Base-by-base conservation (phyloP, 1,140 invertebrate species). In the Drosophila chauvacae region DNA sequence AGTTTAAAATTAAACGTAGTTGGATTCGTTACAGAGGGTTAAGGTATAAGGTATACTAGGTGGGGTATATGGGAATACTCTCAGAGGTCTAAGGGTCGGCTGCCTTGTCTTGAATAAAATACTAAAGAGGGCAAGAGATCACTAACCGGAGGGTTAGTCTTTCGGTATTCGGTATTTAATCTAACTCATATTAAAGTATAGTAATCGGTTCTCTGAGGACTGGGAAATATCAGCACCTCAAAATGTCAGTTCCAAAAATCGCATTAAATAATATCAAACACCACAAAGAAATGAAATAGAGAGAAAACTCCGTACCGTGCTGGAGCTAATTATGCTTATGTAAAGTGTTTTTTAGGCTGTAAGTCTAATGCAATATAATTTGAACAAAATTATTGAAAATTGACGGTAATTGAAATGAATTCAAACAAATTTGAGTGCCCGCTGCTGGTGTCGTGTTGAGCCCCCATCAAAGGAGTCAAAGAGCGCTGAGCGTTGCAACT, bases 321-420 rank as follows among this genome's bases (percentile, higher is more conserved):
- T 47, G 39, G 0, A 33, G 14, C 39, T 77, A 81, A 83, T 88
- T 80, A 86, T 82, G 75, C 42, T 59, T 35, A 72, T 72, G 69
- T 39, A 72, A 65, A 77, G 39, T 45, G 50, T 82, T 62, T 48
- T 61, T 82, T 39, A 26, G 48, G 51, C 60, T 63, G 35, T 20
- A 42, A 47, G 47, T 45, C 63, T 90, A 88, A 88, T 88, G 50
- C 58, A 88, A 88, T 90, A 90, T 88, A 88, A 88, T 88, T 85
- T 85, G 62, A 57, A 47, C 63, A 85, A 90, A 90, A 88, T 88
- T 88, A 88, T 88, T 88, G 81, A 88, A 85, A 88, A 88, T 88
- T 88, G 85, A 81, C 73, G 85, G 84, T 88, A 90, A 88, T 88
- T 88, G 85, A 90, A 88, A 90, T 90, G 74, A 85, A 88, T 88